phyloP scores from a whole-genome alignment of 2,888 invertebrate species.

The Leucophora obtusa region DNA sequence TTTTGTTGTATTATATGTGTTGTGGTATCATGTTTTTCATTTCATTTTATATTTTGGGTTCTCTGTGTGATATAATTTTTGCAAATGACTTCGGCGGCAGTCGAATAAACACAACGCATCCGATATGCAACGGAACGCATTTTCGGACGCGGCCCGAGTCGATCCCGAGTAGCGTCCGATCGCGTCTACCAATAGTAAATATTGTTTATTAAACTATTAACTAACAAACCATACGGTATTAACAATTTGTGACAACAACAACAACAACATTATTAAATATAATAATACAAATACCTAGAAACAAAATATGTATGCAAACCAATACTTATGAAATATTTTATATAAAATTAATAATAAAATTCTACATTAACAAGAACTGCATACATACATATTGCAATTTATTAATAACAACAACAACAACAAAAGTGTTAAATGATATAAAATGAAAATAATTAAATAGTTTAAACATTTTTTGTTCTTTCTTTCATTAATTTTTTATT shows the following conservation, averaged over 20 bases:
- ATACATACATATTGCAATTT: neutral
- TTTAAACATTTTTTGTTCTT: neutral
- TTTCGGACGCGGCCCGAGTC: conserved; percentile 79
- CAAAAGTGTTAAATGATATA: neutral
- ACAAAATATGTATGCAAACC: neutral
- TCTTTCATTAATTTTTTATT: neutral
- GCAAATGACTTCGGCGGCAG: conserved; percentile 75
- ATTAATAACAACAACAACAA: conserved; percentile 3
- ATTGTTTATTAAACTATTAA: conserved; percentile 67
- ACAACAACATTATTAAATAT: conserved; percentile 40
- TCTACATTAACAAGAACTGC: conserved; percentile 2
- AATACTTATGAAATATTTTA: neutral
- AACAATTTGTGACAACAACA: conserved; percentile 47
- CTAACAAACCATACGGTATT: conserved; percentile 42
- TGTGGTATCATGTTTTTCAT: neutral
- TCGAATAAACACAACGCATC: conserved; percentile 79
- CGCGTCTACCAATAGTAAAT: conserved; percentile 78
- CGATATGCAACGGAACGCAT: conserved; percentile 79
- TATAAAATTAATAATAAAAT: conserved; percentile 8
- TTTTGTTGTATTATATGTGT: conserved; percentile 2
- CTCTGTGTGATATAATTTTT: conserved; percentile 77
- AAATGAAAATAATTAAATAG: neutral
- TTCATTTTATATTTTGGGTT: conserved; percentile 39
- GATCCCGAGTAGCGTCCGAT: conserved; percentile 79
- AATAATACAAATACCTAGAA: conserved; percentile 12